Base-by-base conservation (phyloP, 30 jellyfish, hydroid and myxozoan species). In the Chrysaora quinquecirrha region DNA sequence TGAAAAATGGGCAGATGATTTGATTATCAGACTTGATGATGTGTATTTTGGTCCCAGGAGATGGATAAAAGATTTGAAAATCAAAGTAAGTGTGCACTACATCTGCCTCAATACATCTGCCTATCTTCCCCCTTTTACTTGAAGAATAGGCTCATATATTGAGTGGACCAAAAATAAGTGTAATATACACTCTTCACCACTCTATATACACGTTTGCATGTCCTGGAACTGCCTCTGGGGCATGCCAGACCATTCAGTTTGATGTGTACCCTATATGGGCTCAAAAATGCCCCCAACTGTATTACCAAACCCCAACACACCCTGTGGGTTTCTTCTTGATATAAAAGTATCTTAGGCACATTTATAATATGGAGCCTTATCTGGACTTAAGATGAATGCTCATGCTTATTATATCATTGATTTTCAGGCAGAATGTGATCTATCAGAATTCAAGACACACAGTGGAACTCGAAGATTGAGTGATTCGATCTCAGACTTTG, bases 41-140 rank as follows among this genome's bases (percentile, higher is more conserved):
- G 87, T 87, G 19, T 60, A 34, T 47, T 54, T 47, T 68, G 91
- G 91, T 9, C 96, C 87, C 0, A 87, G 70, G 52, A 52, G 91
- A 69, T 87, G 96, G 96, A 73, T 87, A 38, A 67, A 31, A 22
- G 96, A 87, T 46, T 50, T 87, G 78, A 70, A 78, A 62, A 70
- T 87, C 11, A 77, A 58, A 87, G 96, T 87, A 43, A 6, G 71
- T 52, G 25, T 52, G 68, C 19, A 16, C 9, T 43, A 9, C 16
- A 6, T 43, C 58, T 43, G 58, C 9, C 58, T 16, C 58, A 43
- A 6, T 43, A 43, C 58, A 43, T 43, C 58, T 16, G 16, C 58
- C 16, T 43, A 16, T 6, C 58, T 43, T 43, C 9, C 58, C 58
- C 12, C 58, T n/a, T n/a, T 43, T 6, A 43, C 16, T 43, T 43